Evolutionary conservation across 2,113 vertebrate genomes (phyloP).

Genomic region (Hipposideros armiger): DNA sequence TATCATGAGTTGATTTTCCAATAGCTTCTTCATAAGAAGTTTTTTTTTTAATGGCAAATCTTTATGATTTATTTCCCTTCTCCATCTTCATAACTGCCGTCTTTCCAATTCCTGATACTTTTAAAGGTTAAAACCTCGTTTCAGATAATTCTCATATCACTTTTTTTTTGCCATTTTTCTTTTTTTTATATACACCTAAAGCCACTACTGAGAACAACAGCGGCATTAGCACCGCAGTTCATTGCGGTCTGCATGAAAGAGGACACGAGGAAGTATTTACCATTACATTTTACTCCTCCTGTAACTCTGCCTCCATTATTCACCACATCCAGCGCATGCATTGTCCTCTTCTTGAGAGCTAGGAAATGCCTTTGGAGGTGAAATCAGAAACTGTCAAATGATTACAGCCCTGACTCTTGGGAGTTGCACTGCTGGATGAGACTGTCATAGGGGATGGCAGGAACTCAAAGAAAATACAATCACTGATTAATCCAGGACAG

Average conservation of each 20-base stretch:
- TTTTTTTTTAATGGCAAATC: not conserved
- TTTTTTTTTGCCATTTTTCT: not conserved
- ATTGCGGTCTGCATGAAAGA: not conserved
- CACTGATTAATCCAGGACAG: slow-evolving; percentile 24
- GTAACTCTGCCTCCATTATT: slow-evolving; percentile 22
- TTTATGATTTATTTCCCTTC: not conserved
- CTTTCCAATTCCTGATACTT: slow-evolving; percentile 35
- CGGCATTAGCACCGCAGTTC: not conserved
- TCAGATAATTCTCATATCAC: not conserved
- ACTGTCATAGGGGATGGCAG: slow-evolving; percentile 29
- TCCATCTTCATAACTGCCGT: not conserved
- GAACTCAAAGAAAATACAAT: slow-evolving; percentile 68
- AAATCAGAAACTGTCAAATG: slow-evolving; percentile 62
- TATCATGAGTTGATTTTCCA: slow-evolving; percentile 21
- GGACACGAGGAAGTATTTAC: not conserved
- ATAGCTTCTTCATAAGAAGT: not conserved
- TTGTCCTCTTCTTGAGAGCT: not conserved
- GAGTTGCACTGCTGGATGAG: slow-evolving; percentile 16
- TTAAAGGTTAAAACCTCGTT: not conserved
- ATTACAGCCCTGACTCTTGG: slow-evolving; percentile 34
- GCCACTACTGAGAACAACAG: not conserved
- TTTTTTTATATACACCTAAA: slow-evolving; percentile 16
- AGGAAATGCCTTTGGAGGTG: slow-evolving; percentile 39
- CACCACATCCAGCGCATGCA: not conserved
- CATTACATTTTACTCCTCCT: slow-evolving; percentile 10